Base-by-base conservation (phyloP, 2,888 invertebrate genomes). In the Drosophila cyrtoloma region DNA sequence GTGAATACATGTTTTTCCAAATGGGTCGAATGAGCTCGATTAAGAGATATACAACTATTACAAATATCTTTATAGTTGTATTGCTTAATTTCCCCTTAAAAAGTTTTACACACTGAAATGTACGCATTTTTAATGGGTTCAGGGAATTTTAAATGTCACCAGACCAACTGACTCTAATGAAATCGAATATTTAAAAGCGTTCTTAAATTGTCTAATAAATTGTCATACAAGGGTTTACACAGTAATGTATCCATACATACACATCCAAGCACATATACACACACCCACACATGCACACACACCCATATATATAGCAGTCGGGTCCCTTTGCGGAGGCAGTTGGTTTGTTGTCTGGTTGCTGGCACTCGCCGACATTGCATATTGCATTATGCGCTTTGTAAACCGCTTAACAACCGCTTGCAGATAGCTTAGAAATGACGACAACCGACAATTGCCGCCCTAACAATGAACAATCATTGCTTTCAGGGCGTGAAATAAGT, bases 401-500 rank as follows among this genome's bases (percentile, higher is more conserved):
- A 77, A 56, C 69, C 61, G 71, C 55, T 71, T 68, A 78, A 60
- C 59, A 52, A 37, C 35, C 35, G 26, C 26, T 35, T 32, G 47
- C 52, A 53, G 62, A 65, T 53, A 53, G 60, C 42, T 47, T 55
- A 28, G 65, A 50, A 61, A n/a, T 44, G 61, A 71, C 52, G 37
- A 59, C 50, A 33, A 22, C 22, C 32, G 70, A 47, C 82, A 72
- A 73, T 79, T 76, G 68, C 64, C 30, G 44, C 58, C 58, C 51
- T 42, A 58, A 68, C 78, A 81, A 72, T 66, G 69, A 76, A 44
- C 65, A 71, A 58, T 50, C 55, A 53, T 61, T 52, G 66, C 33
- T 32, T 57, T 37, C 33, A 63, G n/a, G 32, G 52, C 30, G 10
- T 51, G 59, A 26, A 63, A 62, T 33, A 22, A 66, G 52, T 57